phyloP scores from a whole-genome alignment of 2,797 vertebrate species.

The Esox lucius region DNA sequence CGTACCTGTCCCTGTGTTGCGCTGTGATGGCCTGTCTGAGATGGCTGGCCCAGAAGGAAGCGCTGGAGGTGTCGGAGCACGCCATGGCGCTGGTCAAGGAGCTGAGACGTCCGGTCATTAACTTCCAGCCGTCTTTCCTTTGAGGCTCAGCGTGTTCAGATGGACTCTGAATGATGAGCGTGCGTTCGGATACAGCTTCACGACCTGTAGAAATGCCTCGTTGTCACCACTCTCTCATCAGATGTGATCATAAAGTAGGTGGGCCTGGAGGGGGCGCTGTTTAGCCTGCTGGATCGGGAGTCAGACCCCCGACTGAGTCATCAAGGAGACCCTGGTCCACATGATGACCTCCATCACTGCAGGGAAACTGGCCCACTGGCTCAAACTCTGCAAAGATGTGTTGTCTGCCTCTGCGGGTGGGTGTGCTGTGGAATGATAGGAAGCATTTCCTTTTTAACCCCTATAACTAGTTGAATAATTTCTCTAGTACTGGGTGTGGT shows the following conservation, averaged over 20 bases:
- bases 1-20: constrained; percentile 82
- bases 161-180: not conserved
- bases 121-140: not conserved
- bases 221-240: constrained; percentile 47
- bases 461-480: not conserved
- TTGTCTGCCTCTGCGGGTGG: constrained; percentile 86
- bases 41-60: constrained; percentile 90
- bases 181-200: not conserved
- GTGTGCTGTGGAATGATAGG: not conserved
- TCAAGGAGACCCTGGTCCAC: constrained; percentile 86
- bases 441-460: not conserved
- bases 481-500: not conserved
- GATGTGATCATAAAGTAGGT: constrained; percentile 88
- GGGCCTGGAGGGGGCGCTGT: constrained; percentile 89
- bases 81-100: constrained; percentile 84
- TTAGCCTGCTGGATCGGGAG: constrained; percentile 87
- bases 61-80: too few species aligned
- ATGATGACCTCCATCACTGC: constrained; percentile 85
- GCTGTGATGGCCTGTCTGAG: constrained; percentile 86
- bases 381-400: constrained; percentile 93
- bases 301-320: constrained; percentile 79
- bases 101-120: too few species aligned
- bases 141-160: not conserved
- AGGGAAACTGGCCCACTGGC: constrained; percentile 87
- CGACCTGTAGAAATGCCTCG: not conserved